phyloP scores from a whole-genome alignment of 2,888 invertebrate species.

The Nephrotoma appendiculata region DNA sequence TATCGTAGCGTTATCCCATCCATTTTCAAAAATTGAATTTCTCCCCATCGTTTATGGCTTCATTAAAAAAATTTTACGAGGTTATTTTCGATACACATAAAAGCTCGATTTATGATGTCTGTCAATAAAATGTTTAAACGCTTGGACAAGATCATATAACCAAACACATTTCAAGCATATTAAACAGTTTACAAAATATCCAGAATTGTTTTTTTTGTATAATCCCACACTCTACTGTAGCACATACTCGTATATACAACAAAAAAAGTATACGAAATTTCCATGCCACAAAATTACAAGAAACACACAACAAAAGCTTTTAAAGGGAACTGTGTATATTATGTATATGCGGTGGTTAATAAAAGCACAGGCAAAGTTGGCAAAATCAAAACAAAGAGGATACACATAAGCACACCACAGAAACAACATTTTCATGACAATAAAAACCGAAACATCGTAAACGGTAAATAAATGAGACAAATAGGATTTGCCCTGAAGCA shows the following conservation, averaged over 20 bases:
- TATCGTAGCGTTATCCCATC: neutral
- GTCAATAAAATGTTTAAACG: neutral
- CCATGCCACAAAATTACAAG: neutral
- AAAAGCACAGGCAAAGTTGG: neutral
- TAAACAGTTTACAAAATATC: neutral
- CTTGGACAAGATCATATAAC: neutral
- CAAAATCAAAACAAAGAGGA: neutral
- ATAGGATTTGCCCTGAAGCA: neutral
- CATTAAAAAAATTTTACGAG: neutral
- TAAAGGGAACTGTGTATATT: neutral
- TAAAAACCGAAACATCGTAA: neutral
- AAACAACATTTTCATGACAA: neutral
- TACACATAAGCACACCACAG: neutral
- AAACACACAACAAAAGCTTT: neutral
- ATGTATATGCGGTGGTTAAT: neutral
- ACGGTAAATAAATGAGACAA: neutral
- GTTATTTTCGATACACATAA: neutral
- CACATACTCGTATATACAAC: too few relatives aligned
- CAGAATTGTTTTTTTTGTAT: neutral
- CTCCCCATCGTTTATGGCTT: neutral
- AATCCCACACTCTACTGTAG: too few relatives aligned
- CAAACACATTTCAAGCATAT: neutral
- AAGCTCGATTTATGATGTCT: neutral
- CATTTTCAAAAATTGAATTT: neutral
- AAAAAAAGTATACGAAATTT: neutral